Evolutionary conservation across 2,888 invertebrate genomes (phyloP), one percentile per base, ranked within the genome.

Genomic region (Dinocampus coccinellae): DNA sequence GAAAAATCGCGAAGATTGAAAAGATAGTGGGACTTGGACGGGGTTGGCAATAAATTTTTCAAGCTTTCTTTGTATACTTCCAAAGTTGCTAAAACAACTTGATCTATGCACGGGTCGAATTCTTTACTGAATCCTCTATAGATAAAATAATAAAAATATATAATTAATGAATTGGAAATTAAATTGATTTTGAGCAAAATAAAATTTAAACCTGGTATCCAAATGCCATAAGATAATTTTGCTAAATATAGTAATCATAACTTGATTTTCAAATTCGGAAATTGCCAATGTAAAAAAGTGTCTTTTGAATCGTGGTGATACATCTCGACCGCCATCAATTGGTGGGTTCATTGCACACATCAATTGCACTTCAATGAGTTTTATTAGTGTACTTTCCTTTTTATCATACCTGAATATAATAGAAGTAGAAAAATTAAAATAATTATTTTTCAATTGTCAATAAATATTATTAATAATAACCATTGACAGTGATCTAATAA

Each of bases 1-100:
- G 97, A 95, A 87, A 98, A 97, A 87, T 98, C 98, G 78, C 97
- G 91, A 78, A 98, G 90, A 88, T 98, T 98, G 88, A 98, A 98
- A 7, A 97, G 91, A 85, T 98, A 98, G 88, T 98, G 98, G 0
- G 95, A 96, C 85, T 97, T 98, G 0, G 95, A 91, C 0, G 98
- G 98, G 0, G 97, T 98, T 0, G 98, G 98, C 61, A 98, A 88
- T 70, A 98, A 90, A 87, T 93, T 93, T n/a, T 90, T 81, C 65
- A 94, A 91, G 69, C 97, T 95, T 80, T 92, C 90, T 84, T 96
- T 95, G 86, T 97, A 98, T 3, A 98, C 92, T 75, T 93, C 92
- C 80, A 98, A 89, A 0, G 98, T 98, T 0, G 95, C 97, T 64
- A 89, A 85, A 2, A 98, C 97, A 67, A 98, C 90, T 88, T 97